A percentile compares a stretch with the other conserved stretches of the same genome.
Conservation (phyloP, 2,113 vertebrate genomes). For the Mastomys coucha region DNA sequence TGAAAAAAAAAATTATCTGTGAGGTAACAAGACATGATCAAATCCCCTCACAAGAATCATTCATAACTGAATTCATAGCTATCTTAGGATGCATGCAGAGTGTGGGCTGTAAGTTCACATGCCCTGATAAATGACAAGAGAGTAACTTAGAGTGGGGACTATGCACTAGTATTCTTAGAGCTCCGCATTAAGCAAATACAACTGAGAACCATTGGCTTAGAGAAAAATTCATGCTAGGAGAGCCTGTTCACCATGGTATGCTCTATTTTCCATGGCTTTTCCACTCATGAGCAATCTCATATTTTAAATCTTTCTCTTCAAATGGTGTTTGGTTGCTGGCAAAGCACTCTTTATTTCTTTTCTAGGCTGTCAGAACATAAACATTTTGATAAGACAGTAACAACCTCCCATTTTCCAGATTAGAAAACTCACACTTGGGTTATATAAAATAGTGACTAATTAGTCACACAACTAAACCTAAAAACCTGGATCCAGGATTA, state of each 20-base stretch:
- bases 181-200: neutral
- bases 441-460: constrained; percentile 3
- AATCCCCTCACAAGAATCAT: neutral
- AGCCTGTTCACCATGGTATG: constrained; percentile 31
- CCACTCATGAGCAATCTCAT: neutral
- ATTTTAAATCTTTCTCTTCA: constrained; percentile 34
- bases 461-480: constrained; percentile 34
- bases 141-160: neutral
- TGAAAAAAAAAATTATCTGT: neutral
- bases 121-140: neutral
- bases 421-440: constrained; percentile 33
- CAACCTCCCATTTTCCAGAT: neutral
- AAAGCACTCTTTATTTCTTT: constrained; percentile 31
- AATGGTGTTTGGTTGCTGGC: neutral
- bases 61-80: neutral
- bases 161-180: constrained; percentile 19
- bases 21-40: neutral
- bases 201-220: neutral
- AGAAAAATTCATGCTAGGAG: constrained; percentile 10
- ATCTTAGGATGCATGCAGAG: neutral
- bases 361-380: constrained; percentile 18
- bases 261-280: constrained; percentile 26
- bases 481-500: neutral
- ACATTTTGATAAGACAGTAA: constrained; percentile 20
- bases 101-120: neutral